A percentile compares a stretch with the other conserved stretches of the same genome.
Evolutionary conservation across 2,888 invertebrate genomes (phyloP).

Genomic region (Slavum lentiscoides): DNA sequence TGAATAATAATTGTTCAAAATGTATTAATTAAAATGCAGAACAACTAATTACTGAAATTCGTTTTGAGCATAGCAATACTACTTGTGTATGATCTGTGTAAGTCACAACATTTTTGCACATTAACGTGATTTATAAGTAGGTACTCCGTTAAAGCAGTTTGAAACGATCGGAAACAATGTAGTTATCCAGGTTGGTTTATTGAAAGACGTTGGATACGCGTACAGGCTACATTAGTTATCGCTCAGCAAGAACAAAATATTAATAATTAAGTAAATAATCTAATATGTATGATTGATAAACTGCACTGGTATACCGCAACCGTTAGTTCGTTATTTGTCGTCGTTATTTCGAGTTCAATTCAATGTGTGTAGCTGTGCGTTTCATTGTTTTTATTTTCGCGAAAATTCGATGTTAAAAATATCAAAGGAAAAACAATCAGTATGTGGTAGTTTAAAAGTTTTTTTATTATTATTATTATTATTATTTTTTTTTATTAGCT

Average conservation of each 20-base stretch:
- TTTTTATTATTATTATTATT: too few relatives aligned
- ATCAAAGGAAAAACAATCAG: conserved; percentile 1
- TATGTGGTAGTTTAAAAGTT: too few relatives aligned
- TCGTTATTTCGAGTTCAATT: too few relatives aligned
- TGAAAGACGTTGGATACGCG: background rate
- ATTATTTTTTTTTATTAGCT: too few relatives aligned
- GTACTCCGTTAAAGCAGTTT: background rate
- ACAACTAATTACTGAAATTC: background rate
- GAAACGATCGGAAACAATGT: background rate
- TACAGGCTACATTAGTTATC: background rate
- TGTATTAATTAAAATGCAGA: background rate
- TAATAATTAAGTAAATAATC: too few relatives aligned
- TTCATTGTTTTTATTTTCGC: background rate
- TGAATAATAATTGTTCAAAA: background rate
- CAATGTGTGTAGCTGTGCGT: background rate
- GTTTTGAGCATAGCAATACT: background rate
- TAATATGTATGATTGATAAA: too few relatives aligned
- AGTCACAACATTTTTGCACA: background rate
- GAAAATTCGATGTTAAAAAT: background rate
- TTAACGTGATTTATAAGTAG: background rate
- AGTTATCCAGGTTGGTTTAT: background rate
- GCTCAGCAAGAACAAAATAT: background rate
- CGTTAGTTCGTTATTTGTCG: too few relatives aligned
- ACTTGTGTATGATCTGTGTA: background rate
- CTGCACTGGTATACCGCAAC: too few relatives aligned